Evolutionary conservation across 1,140 invertebrate species (phyloP).

Genomic region (Magallana angulata): DNA sequence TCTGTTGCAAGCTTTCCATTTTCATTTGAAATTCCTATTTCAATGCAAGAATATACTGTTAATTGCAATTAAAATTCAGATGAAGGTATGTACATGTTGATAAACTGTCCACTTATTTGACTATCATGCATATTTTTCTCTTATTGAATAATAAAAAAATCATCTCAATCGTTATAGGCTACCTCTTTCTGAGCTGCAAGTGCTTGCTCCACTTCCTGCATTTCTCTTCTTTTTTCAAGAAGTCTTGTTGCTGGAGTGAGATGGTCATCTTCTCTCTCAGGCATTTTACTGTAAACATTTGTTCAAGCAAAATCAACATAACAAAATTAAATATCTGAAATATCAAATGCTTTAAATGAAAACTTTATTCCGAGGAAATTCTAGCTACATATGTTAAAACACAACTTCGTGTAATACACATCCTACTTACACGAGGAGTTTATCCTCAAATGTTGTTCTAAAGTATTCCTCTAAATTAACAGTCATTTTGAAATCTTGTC

Average conservation of each 20-base stretch:
- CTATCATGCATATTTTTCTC: too few relatives aligned
- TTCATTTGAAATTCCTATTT: slow-evolving; percentile 80
- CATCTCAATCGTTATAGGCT: too few relatives aligned
- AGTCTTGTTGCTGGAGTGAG: slow-evolving; percentile 79
- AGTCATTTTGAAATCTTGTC: slow-evolving; percentile 70
- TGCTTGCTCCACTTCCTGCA: slow-evolving; percentile 79
- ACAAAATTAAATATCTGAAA: not conserved
- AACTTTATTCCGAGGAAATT: not conserved
- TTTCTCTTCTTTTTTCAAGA: slow-evolving; percentile 79
- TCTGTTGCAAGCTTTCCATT: slow-evolving; percentile 80
- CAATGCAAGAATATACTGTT: too few relatives aligned
- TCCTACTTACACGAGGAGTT: slow-evolving; percentile 78
- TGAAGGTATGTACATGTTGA: too few relatives aligned
- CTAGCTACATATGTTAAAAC: not conserved
- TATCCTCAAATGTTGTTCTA: slow-evolving; percentile 79
- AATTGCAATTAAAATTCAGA: too few relatives aligned
- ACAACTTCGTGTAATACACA: not conserved
- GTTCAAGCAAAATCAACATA: not conserved
- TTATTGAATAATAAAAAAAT: too few relatives aligned
- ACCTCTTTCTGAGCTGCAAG: slow-evolving; percentile 79
- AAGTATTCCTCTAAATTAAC: slow-evolving; percentile 79
- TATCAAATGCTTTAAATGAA: too few relatives aligned
- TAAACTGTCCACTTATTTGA: too few relatives aligned
- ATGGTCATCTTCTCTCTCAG: slow-evolving; percentile 79
- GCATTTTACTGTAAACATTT: slow-evolving; percentile 77